phyloP scores from a whole-genome alignment of 2,888 invertebrate genomes.

The Deilephila porcellus region DNA sequence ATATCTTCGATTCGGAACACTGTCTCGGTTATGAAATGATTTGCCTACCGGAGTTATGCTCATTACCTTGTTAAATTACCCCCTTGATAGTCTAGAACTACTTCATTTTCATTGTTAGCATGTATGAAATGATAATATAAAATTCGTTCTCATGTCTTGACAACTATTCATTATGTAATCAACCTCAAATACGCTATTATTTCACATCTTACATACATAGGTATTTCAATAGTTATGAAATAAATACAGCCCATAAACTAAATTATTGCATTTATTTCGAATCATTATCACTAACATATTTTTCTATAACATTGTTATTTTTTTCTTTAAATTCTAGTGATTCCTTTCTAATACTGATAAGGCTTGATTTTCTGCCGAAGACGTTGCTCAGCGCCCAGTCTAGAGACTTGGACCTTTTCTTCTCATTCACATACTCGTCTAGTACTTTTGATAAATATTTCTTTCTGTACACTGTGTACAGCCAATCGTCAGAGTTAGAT shows the following conservation, averaged over 20 bases:
- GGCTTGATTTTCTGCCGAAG: constrained; percentile 3
- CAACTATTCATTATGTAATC: neutral
- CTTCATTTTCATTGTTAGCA: too few species aligned
- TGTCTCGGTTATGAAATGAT: neutral
- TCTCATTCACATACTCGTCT: constrained; percentile 36
- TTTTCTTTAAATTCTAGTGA: constrained; percentile 17
- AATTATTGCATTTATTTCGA: neutral
- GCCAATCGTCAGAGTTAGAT: constrained; percentile 71
- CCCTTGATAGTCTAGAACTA: too few species aligned
- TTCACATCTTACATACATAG: too few species aligned
- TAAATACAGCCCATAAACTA: neutral
- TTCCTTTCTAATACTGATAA: constrained; percentile 6
- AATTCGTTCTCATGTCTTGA: too few species aligned
- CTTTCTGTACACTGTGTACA: constrained; percentile 61
- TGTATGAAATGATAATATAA: too few species aligned
- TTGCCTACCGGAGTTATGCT: too few species aligned
- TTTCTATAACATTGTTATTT: constrained; percentile 27
- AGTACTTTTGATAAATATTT: constrained; percentile 47
- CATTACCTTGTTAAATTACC: too few species aligned
- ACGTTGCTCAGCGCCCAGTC: constrained; percentile 51
- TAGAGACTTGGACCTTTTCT: constrained; percentile 61
- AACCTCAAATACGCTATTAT: neutral
- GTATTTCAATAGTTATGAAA: neutral
- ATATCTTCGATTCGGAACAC: neutral
- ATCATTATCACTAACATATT: constrained; percentile 7